Evolutionary conservation across 2,113 vertebrate species (phyloP).

Genomic region (Bostrychus sinensis): DNA sequence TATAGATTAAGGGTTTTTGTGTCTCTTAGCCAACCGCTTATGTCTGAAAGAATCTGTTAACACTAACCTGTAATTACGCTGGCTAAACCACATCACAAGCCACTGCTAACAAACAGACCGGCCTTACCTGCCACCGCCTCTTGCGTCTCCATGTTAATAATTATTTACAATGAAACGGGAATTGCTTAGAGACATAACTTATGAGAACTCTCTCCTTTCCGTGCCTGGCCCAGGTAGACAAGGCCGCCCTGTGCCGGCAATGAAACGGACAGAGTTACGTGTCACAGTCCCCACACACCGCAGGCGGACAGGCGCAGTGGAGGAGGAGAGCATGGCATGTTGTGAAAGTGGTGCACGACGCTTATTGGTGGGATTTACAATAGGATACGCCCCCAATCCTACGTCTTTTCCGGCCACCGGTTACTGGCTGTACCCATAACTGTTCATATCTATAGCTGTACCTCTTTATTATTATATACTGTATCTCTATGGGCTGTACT

Average conservation of each 20-base stretch:
- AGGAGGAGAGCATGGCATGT: constrained; percentile 42
- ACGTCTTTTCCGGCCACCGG: constrained; percentile 22
- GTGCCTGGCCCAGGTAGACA: constrained; percentile 39
- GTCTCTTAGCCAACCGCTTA: background rate
- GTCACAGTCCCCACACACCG: constrained; percentile 52
- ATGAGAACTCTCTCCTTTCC: constrained; percentile 8
- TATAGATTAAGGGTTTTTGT: background rate
- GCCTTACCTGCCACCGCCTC: constrained; percentile 65
- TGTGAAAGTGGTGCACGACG: constrained; percentile 38
- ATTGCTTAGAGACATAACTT: background rate
- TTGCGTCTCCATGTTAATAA: constrained; percentile 60
- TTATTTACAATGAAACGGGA: background rate
- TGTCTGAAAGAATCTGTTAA: background rate
- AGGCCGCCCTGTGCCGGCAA: constrained; percentile 23
- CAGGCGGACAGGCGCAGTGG: background rate
- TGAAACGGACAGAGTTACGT: constrained; percentile 57
- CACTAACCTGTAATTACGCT: background rate
- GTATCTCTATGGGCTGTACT: too few relatives aligned
- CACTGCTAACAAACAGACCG: constrained; percentile 5
- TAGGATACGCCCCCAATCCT: background rate
- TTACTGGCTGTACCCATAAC: too few relatives aligned
- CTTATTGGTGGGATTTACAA: constrained; percentile 47
- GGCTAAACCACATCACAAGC: constrained; percentile 9
- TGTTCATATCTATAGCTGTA: too few relatives aligned
- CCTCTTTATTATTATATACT: too few relatives aligned